phyloP scores from a whole-genome alignment of 1,140 invertebrate species.

The Semibalanus balanoides region DNA sequence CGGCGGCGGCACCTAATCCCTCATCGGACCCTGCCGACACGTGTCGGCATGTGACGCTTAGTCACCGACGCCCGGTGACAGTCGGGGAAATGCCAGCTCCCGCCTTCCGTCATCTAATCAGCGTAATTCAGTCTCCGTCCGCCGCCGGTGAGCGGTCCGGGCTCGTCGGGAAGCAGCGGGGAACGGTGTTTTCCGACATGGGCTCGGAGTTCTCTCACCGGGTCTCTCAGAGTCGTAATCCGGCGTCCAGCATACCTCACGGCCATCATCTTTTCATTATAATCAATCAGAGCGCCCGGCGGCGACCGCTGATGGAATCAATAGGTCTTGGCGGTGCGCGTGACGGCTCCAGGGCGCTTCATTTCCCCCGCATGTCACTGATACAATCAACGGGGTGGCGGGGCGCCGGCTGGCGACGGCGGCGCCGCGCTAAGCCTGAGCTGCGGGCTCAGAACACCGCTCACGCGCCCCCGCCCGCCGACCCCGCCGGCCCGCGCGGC shows the following conservation, averaged over 20 bases:
- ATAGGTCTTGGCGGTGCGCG: neutral
- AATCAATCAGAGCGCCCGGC: neutral
- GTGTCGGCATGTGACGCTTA: too few relatives aligned
- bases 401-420: neutral
- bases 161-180: too few relatives aligned
- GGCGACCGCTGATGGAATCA: neutral
- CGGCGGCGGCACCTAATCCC: too few relatives aligned
- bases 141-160: too few relatives aligned
- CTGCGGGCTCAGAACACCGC: too few relatives aligned
- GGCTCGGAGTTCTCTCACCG: too few relatives aligned
- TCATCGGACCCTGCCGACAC: too few relatives aligned
- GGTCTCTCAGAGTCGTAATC: neutral
- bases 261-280: neutral
- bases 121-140: neutral
- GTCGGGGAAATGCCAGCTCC: neutral
- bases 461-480: neutral
- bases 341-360: neutral
- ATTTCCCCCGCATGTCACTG: neutral
- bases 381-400: neutral
- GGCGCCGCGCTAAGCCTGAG: neutral
- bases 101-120: neutral
- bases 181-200: too few relatives aligned
- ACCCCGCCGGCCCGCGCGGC: too few relatives aligned
- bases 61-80: too few relatives aligned
- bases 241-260: neutral